A percentile compares a stretch with the other conserved stretches of the same genome.
These are phyloP conservation scores for Octopus bimaculoides DNA, from an alignment of 1,140 invertebrate species.

Conservation along the genomic window DNA sequence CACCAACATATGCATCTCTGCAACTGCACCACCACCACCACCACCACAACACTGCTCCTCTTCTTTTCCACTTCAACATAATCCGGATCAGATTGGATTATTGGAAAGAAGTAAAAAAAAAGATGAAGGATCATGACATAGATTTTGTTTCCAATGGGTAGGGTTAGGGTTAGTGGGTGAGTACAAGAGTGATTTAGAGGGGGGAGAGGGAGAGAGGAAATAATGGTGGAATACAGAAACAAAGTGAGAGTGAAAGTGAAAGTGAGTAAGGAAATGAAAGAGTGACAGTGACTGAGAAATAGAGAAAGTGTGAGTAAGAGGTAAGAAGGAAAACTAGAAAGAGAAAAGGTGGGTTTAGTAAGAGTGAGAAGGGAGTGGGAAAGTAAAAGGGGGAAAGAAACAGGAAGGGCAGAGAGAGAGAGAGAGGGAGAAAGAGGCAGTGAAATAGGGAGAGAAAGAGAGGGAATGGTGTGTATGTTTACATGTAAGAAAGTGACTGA, in stretches of 20 bases:
- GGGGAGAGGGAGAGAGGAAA: not conserved
- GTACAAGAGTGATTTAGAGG: not conserved
- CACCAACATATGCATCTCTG: no score
- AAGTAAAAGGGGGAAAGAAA: constrained; percentile 16
- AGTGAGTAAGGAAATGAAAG: constrained; percentile 10
- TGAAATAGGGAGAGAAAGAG: not conserved
- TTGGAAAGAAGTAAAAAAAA: no score
- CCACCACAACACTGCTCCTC: no score
- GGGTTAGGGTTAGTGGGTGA: not conserved
- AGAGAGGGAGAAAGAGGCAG: not conserved
- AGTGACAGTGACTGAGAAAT: not conserved
- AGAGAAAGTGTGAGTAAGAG: constrained; percentile 11
- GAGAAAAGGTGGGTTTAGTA: not conserved
- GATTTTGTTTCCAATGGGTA: no score
- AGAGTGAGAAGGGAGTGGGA: not conserved
- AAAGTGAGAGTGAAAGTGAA: not conserved
- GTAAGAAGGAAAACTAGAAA: not conserved
- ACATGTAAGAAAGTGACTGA: not conserved
- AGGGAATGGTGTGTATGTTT: not conserved
- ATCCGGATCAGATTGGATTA: no score
- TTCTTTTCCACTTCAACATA: no score
- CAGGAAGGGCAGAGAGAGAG: constrained; percentile 1
- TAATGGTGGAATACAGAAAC: not conserved
- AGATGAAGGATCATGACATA: no score
- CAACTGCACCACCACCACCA: no score